Evolutionary conservation across 1,140 invertebrate species (phyloP), one percentile per base, ranked within the genome.

Genomic region (Drosophila sulfurigaster): DNA sequence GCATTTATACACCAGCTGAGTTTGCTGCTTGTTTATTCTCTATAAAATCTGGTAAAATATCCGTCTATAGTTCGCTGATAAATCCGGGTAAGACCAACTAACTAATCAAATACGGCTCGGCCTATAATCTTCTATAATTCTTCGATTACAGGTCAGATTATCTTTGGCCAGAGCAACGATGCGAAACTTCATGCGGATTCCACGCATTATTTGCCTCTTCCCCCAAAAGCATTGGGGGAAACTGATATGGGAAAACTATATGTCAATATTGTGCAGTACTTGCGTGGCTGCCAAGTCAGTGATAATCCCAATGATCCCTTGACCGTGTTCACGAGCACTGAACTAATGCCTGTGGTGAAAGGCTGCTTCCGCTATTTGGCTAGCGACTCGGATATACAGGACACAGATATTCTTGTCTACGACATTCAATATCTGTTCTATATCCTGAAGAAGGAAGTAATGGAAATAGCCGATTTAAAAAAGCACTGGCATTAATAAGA

Each of bases 1-100:
- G 77, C 0, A 66, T 89, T 5, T 91, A 92, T 43, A 70, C 89
- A 1, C 91, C 91, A 3, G 91, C 91, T 0, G 91, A 92, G 13
- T 79, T 92, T 32, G 54, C 91, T 0, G 81, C 86, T 0, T 83
- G 70, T 35, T 48, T 81, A 35, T 92, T 63, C 60, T 87, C 91
- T 0, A 32, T 92, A 0, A 73, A 91, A 32, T 43, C 68, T 2
- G 91, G 91, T 28, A 66, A 78, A 8, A 69, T 8, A 2, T 75
- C 75, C 0, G 28, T 68, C 1, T 92, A 89, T 35, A 90, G 80
- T 52, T 76, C 76, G 1, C 54, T 86, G 3, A 79, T 92, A 1
- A 78, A 92, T 74, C 91, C 91, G 5, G 87, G 87, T 88, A 43
- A 72, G 67, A 60, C 5, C 35, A 38, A 8, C 7, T 11, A 7